These are phyloP conservation scores for Agrochola macilenta DNA, from an alignment of 2,888 invertebrate species.

Conservation along the genomic window DNA sequence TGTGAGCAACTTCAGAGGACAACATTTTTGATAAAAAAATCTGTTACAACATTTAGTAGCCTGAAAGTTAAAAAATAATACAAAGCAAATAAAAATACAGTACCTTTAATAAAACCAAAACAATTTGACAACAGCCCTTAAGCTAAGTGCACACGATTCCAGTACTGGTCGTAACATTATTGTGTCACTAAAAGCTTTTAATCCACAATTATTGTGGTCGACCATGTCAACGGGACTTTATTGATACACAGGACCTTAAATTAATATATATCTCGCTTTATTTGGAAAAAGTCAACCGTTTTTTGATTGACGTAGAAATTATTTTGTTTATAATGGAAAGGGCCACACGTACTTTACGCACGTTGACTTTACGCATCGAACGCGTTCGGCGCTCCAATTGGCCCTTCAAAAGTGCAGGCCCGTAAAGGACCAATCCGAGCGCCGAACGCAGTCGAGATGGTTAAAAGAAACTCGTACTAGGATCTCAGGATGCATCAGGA, in stretches of 20 bases:
- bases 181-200: conserved; percentile 59
- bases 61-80: not conserved
- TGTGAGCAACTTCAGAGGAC: not conserved
- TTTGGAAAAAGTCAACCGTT: not conserved
- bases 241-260: conserved; percentile 42
- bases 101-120: conserved; percentile 37
- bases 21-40: not conserved
- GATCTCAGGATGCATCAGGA: too few species aligned
- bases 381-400: too few species aligned
- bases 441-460: too few species aligned
- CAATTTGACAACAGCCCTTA: conserved; percentile 34
- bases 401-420: too few species aligned
- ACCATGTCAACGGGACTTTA: conserved; percentile 54
- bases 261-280: conserved; percentile 45
- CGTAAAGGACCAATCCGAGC: too few species aligned
- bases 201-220: conserved; percentile 60
- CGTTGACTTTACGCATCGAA: too few species aligned
- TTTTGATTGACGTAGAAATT: not conserved
- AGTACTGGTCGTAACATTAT: conserved; percentile 60
- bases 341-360: too few species aligned
- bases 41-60: not conserved
- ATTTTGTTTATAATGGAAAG: not conserved
- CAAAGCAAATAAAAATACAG: not conserved
- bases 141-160: conserved; percentile 52
- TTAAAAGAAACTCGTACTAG: too few species aligned